phyloP scores from a whole-genome alignment of 35 echinoderm and acorn worm species.

The Strongylocentrotus purpuratus region DNA sequence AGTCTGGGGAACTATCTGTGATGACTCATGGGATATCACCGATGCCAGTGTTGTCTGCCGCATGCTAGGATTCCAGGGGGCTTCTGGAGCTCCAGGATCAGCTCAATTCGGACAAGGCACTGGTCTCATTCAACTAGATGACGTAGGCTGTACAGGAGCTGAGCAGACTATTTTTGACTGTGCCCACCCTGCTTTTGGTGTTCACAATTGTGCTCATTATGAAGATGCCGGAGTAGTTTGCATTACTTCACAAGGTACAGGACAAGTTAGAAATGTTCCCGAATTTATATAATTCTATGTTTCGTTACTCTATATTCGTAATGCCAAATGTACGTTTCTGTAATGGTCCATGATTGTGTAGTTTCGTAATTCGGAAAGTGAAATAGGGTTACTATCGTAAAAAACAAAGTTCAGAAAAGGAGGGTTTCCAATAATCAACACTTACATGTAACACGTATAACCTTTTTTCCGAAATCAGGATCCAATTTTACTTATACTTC shows the following conservation, averaged over 20 bases:
- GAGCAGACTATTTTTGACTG: not conserved
- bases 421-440: no score
- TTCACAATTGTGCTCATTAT: not conserved
- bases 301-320: no score
- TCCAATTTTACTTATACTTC: no score
- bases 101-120: not conserved
- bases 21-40: not conserved
- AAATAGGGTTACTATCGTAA: no score
- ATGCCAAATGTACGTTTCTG: no score
- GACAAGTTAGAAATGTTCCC: no score
- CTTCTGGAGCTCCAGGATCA: not conserved
- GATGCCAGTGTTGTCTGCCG: not conserved
- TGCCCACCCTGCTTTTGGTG: not conserved
- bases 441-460: no score
- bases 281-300: no score
- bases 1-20: not conserved
- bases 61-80: not conserved
- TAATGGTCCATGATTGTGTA: no score
- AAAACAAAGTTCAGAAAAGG: no score
- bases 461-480: no score
- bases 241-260: not conserved
- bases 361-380: no score
- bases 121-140: not conserved
- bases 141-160: not conserved
- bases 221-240: not conserved